Evolutionary conservation across 1,140 invertebrate species (phyloP).

Genomic region (Euborellia annulipes): DNA sequence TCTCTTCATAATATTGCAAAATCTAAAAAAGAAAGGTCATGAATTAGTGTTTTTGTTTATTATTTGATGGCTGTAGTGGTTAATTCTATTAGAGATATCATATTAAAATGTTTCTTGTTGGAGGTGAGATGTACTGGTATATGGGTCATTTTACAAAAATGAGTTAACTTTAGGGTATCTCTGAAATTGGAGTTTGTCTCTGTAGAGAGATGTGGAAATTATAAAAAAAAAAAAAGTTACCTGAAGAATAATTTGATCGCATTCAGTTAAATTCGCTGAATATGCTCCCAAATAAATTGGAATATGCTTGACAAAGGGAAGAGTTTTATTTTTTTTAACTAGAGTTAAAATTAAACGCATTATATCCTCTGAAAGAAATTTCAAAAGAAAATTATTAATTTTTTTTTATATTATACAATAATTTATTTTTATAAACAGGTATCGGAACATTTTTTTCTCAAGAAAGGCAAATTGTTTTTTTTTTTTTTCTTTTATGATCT

Average conservation of each 20-base stretch:
- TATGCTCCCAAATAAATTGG: slow-evolving; percentile 55
- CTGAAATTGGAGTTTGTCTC: too few relatives aligned
- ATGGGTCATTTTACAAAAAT: too few relatives aligned
- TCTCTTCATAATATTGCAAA: slow-evolving; percentile 9
- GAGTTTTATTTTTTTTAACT: slow-evolving; percentile 36
- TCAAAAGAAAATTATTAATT: slow-evolving; percentile 12
- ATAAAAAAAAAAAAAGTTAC: slow-evolving; percentile 17
- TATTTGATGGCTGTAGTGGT: too few relatives aligned
- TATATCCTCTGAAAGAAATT: slow-evolving; percentile 5
- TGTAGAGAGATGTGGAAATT: slow-evolving; percentile 44
- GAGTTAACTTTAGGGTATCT: too few relatives aligned
- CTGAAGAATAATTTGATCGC: slow-evolving; percentile 43
- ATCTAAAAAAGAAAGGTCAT: slow-evolving; percentile 12
- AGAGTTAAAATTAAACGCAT: slow-evolving; percentile 42
- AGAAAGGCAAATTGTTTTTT: too few relatives aligned
- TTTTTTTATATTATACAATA: slow-evolving; percentile 6
- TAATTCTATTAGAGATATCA: too few relatives aligned
- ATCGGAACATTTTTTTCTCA: too few relatives aligned
- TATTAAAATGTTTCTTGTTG: too few relatives aligned
- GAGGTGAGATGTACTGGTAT: too few relatives aligned
- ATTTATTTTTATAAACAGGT: too few relatives aligned
- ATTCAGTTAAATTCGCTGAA: slow-evolving; percentile 41
- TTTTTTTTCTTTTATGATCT: too few relatives aligned
- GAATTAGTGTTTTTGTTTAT: too few relatives aligned
- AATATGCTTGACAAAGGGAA: slow-evolving; percentile 44